Evolutionary conservation across 2,888 invertebrate species (phyloP).

Genomic region (Himalopsyche anomala): DNA sequence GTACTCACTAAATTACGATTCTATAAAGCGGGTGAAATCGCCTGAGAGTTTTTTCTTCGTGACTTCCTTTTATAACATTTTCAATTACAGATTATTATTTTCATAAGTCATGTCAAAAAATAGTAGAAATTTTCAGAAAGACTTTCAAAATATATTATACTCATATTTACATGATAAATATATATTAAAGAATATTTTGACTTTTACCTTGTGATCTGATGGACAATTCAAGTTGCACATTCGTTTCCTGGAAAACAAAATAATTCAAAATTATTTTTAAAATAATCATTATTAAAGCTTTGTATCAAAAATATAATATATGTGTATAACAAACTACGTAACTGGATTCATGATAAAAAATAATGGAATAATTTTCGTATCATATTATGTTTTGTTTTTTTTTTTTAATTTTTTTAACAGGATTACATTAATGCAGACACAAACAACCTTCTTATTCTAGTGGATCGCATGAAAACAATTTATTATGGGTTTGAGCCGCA

Average conservation of each 20-base stretch:
- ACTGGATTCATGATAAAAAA: no score
- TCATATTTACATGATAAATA: not conserved
- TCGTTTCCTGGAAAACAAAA: not conserved
- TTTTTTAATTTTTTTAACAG: no score
- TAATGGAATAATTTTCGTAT: no score
- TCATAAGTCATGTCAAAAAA: constrained; percentile 21
- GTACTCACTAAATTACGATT: constrained; percentile 2
- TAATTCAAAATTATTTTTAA: not conserved
- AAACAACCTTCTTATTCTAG: no score
- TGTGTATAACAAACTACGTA: no score
- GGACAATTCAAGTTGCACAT: not conserved
- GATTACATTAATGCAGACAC: no score
- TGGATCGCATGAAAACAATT: no score
- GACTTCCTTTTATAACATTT: constrained; percentile 12
- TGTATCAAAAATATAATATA: no score
- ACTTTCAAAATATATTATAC: not conserved
- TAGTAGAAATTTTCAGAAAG: not conserved
- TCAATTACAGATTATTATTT: constrained; percentile 31
- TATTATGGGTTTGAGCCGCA: no score
- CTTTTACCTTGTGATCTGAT: not conserved
- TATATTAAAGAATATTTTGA: not conserved
- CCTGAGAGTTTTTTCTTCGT: not conserved
- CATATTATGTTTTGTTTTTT: no score
- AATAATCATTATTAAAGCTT: no score
- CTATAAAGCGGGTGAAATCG: not conserved